Percentiles rank a stretch among this genome's conserved stretches.
Conservation (phyloP, 2,888 invertebrate species). For the Orthonevra nobilis region DNA sequence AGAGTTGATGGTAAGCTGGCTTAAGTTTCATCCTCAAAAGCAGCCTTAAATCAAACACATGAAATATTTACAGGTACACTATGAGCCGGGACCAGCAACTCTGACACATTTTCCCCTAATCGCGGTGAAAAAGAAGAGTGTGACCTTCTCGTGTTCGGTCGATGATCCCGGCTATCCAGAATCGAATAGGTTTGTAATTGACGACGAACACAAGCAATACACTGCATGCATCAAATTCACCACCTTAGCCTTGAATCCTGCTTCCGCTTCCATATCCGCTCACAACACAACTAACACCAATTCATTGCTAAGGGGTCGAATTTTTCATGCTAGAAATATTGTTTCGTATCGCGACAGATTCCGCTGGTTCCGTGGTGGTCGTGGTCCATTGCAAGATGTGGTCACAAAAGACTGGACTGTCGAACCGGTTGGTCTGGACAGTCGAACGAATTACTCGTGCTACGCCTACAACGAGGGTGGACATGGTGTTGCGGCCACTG, state of each 20-base stretch:
- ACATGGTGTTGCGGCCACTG: constrained; percentile 85
- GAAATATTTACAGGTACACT: constrained; percentile 75
- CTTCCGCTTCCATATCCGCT: constrained; percentile 53
- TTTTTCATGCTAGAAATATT: constrained; percentile 77
- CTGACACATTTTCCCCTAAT: constrained; percentile 87
- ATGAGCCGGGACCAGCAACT: constrained; percentile 92
- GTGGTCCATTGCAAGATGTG: constrained; percentile 86
- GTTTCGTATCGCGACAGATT: constrained; percentile 81
- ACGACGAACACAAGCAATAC: constrained; percentile 48
- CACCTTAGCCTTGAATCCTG: constrained; percentile 65
- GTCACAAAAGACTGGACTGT: constrained; percentile 89
- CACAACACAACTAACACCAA: constrained; percentile 46
- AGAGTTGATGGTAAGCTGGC: constrained; percentile 85
- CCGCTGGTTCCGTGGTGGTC: constrained; percentile 90
- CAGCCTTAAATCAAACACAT: no score
- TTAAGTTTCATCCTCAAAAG: neutral
- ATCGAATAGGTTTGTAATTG: constrained; percentile 78
- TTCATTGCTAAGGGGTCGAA: constrained; percentile 74
- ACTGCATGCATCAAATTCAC: constrained; percentile 65
- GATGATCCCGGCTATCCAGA: constrained; percentile 91
- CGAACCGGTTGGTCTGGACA: constrained; percentile 90
- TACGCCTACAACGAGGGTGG: constrained; percentile 93
- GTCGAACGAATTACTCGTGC: constrained; percentile 94
- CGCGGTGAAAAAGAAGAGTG: constrained; percentile 90
- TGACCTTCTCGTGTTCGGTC: constrained; percentile 92